These are phyloP conservation scores for Tarsius wallacei DNA, from an alignment of 2,797 vertebrate species.

Conservation along the genomic window DNA sequence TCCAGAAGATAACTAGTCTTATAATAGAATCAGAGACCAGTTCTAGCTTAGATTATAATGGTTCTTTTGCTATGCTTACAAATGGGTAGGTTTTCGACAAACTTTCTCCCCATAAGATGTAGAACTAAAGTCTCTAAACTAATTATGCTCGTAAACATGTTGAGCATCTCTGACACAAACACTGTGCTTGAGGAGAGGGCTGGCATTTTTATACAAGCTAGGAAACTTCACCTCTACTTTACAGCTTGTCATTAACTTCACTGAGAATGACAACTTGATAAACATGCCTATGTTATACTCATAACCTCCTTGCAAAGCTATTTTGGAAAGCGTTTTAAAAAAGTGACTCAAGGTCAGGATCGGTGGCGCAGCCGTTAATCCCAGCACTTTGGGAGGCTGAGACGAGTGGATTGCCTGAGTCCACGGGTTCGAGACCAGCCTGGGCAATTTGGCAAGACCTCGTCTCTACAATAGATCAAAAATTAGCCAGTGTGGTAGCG, in stretches of 20 bases:
- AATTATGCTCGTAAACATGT: not conserved
- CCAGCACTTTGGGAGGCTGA: too few species aligned
- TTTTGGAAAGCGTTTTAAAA: not conserved
- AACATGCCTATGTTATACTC: not conserved
- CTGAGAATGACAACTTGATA: slow-evolving; percentile 12
- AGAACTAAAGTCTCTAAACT: slow-evolving; percentile 26
- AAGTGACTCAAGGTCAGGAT: too few species aligned
- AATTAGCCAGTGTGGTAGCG: too few species aligned
- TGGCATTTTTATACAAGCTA: slow-evolving; percentile 44
- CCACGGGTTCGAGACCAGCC: too few species aligned
- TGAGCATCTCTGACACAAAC: slow-evolving; percentile 46
- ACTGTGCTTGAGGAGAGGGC: not conserved
- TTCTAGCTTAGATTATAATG: not conserved
- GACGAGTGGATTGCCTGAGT: too few species aligned
- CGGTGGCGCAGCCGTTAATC: too few species aligned
- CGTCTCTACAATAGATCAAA: too few species aligned
- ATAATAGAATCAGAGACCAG: not conserved
- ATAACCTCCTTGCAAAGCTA: not conserved
- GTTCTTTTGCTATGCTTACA: slow-evolving; percentile 19
- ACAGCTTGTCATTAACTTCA: slow-evolving; percentile 44
- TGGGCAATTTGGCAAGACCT: too few species aligned
- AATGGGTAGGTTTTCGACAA: slow-evolving; percentile 28
- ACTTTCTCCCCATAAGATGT: not conserved
- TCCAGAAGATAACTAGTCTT: not conserved
- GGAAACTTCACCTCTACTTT: not conserved